These are phyloP conservation scores for Cantharis nigra DNA, from an alignment of 2,888 invertebrate genomes.

Conservation along the genomic window DNA sequence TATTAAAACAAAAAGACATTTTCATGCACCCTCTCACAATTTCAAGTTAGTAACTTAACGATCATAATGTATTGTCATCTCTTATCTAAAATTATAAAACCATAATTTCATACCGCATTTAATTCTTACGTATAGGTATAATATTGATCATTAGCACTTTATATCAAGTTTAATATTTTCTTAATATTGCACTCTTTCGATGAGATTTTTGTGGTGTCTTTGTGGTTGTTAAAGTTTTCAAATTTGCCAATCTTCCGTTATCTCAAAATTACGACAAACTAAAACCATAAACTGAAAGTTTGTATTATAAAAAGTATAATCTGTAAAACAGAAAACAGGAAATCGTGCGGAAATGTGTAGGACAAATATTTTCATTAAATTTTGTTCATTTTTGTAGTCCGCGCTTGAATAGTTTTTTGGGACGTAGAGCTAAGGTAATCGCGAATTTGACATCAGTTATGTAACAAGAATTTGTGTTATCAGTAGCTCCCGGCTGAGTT, in stretches of 20 bases:
- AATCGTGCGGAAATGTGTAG: slow-evolving; percentile 13
- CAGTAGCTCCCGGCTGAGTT: slow-evolving; percentile 15
- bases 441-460: slow-evolving; percentile 20
- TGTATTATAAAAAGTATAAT: not conserved
- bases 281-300: not conserved
- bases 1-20: not conserved
- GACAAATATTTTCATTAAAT: slow-evolving; percentile 22
- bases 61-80: not conserved
- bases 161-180: too few relatives aligned
- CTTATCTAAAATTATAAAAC: not conserved
- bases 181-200: too few relatives aligned
- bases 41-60: not conserved
- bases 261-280: not conserved
- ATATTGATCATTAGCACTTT: not conserved
- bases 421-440: slow-evolving; percentile 17
- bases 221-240: not conserved
- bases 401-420: slow-evolving; percentile 19
- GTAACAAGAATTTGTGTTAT: slow-evolving; percentile 28
- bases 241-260: not conserved
- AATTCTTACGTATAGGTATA: not conserved
- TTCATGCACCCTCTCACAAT: not conserved
- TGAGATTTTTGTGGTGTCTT: not conserved
- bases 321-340: not conserved
- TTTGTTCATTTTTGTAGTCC: slow-evolving; percentile 15
- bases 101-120: not conserved